Evolutionary conservation across 2,888 invertebrate species (phyloP).

Genomic region (Nezara viridula): DNA sequence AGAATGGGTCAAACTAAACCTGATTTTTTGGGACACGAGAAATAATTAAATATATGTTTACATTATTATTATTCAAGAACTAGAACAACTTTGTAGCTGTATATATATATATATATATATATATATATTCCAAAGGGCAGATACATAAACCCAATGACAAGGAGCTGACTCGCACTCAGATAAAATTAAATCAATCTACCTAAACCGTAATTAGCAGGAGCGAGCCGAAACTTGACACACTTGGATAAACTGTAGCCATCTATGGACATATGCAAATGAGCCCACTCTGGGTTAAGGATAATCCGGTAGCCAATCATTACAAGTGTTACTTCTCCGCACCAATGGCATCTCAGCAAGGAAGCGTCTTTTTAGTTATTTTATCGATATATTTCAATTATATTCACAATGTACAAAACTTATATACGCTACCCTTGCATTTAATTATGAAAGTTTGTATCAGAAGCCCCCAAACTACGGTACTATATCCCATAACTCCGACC

Average conservation of each 20-base stretch:
- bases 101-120: too few relatives aligned
- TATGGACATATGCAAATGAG: conserved; percentile 43
- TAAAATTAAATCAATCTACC: conserved; percentile 26
- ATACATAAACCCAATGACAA: not conserved
- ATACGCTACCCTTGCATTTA: too few relatives aligned
- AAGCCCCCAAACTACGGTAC: too few relatives aligned
- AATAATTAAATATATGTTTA: too few relatives aligned
- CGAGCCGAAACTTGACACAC: conserved; percentile 53
- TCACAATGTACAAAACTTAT: not conserved
- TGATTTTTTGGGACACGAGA: too few relatives aligned
- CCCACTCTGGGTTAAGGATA: conserved; percentile 20
- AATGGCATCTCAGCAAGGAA: not conserved
- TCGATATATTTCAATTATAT: not conserved
- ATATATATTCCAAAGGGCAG: not conserved
- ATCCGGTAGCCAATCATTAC: conserved; percentile 32
- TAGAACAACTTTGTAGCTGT: too few relatives aligned
- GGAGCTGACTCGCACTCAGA: not conserved
- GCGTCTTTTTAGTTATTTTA: not conserved
- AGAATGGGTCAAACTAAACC: too few relatives aligned
- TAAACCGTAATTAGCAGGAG: conserved; percentile 21
- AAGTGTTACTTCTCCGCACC: conserved; percentile 9
- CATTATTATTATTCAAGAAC: too few relatives aligned
- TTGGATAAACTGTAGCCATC: conserved; percentile 36
- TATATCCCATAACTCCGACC: too few relatives aligned
- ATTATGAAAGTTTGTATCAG: too few relatives aligned